Conservation (phyloP, 2,888 invertebrate genomes). For the Neoascia interrupta region DNA sequence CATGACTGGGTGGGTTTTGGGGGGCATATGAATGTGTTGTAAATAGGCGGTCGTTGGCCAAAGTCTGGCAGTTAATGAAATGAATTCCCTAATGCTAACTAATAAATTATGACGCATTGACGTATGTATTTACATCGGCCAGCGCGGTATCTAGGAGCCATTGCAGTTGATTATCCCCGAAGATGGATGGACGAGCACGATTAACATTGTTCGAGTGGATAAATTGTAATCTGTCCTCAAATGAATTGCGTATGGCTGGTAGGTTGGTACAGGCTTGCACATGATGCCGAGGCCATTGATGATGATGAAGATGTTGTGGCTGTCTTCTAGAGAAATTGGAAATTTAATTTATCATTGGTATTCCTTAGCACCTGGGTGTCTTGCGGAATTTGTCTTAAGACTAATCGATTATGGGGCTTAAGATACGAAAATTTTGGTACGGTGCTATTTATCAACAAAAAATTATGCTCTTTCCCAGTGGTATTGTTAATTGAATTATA, state of each 20-base stretch:
- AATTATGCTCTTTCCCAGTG: no score
- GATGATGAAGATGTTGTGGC: background rate
- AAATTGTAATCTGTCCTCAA: slow-evolving; percentile 55
- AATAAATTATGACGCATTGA: slow-evolving; percentile 48
- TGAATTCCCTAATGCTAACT: slow-evolving; percentile 33
- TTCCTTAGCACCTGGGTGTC: no score
- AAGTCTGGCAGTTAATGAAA: slow-evolving; percentile 38
- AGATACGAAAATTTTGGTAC: no score
- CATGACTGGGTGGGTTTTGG: slow-evolving; percentile 7
- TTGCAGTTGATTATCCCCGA: slow-evolving; percentile 45
- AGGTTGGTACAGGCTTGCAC: no score
- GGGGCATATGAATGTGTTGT: slow-evolving; percentile 12
- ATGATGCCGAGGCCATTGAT: slow-evolving; percentile 18
- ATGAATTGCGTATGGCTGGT: slow-evolving; percentile 53
- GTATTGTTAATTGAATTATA: no score
- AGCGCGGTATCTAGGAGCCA: background rate
- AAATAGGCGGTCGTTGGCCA: slow-evolving; percentile 3
- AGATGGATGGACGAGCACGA: slow-evolving; percentile 43
- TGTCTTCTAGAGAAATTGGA: no score
- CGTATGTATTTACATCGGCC: background rate
- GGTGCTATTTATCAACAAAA: no score
- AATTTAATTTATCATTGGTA: no score
- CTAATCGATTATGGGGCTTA: no score
- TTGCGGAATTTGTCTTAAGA: no score
- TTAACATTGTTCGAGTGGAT: slow-evolving; percentile 48